These are phyloP conservation scores for Patella caerulea DNA, from an alignment of 2,888 invertebrate species.

Conservation along the genomic window DNA sequence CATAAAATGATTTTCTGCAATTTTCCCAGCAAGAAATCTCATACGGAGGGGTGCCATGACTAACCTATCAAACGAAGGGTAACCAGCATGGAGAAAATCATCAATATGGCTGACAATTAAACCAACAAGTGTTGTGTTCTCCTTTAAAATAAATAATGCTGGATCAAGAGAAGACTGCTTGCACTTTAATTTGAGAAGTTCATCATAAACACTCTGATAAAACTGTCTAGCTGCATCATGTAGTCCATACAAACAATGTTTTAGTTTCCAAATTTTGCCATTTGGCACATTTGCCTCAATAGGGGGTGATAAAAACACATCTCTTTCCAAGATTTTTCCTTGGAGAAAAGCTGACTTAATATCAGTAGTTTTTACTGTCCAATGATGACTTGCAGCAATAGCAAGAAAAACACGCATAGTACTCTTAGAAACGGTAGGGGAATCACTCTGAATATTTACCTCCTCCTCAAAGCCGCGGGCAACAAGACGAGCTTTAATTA, in stretches of 20 bases:
- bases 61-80: neutral
- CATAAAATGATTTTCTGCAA: neutral
- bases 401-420: too few relatives aligned
- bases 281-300: slow-evolving; percentile 16
- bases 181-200: neutral
- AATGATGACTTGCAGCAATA: slow-evolving; percentile 19
- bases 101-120: neutral
- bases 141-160: neutral
- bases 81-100: neutral
- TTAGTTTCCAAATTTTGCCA: slow-evolving; percentile 31
- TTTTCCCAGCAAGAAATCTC: neutral
- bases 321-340: slow-evolving; percentile 24
- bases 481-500: too few relatives aligned
- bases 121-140: neutral
- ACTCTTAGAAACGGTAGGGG: too few relatives aligned
- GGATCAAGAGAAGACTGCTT: neutral
- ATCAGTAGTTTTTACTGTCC: slow-evolving; percentile 29
- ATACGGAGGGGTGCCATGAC: neutral
- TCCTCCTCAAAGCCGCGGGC: too few relatives aligned
- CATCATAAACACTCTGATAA: slow-evolving; percentile 26
- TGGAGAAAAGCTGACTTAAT: slow-evolving; percentile 30
- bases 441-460: too few relatives aligned
- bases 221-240: slow-evolving; percentile 32
- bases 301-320: slow-evolving; percentile 27
- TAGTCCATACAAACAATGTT: slow-evolving; percentile 29